Base-by-base conservation (phyloP, 2,113 vertebrate species). In the Heterotis niloticus region DNA sequence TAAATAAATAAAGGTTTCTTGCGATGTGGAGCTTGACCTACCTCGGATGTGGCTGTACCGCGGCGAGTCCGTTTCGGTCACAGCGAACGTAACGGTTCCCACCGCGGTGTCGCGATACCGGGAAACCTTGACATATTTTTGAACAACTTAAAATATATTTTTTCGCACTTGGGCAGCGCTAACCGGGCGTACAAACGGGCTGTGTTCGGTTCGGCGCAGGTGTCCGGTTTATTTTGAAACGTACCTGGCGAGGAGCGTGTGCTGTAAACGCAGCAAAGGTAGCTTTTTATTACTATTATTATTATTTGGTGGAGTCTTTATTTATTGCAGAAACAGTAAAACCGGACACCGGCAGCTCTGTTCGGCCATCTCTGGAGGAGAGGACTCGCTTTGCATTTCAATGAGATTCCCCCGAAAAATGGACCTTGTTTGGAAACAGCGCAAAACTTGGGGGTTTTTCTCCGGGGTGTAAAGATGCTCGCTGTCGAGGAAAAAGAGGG, bases 81-180 rank as follows among this genome's bases (percentile, higher is more conserved):
- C 57, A 60, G 26, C 34, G 26, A 26, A 64, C 17, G 62, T 29
- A 10, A n/a, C 54, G 23, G 66, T 51, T 26, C 62, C 57, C 52
- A 59, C 18, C 62, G 26, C 69, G n/a, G 67, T 10, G 10, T 23
- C 54, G 57, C 28, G 70, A 7, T 44, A 44, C 2, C 34, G 2
- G 34, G 34, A 44, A 44, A 44, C 7, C 34, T 44, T 44, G 34
- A 44, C 7, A 44, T 44, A 44, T 44, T 44, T 7, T 44, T 44
- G 34, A 44, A 26, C 56, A 13, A 69, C 24, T 24, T 54, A 57
- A 23, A 60, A 59, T 60, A 62, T 70, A 62, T 78, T 0, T 68
- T 44, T 23, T 10, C 20, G 26, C 57, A 78, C 56, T 62, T 71
- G 28, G 23, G 66, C 67, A 59, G 51, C 60, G 77, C 67, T 70